A percentile compares a stretch with the other conserved stretches of the same genome.
Evolutionary conservation across 1,140 invertebrate genomes (phyloP).

Genomic region (Copidosoma floridanum): DNA sequence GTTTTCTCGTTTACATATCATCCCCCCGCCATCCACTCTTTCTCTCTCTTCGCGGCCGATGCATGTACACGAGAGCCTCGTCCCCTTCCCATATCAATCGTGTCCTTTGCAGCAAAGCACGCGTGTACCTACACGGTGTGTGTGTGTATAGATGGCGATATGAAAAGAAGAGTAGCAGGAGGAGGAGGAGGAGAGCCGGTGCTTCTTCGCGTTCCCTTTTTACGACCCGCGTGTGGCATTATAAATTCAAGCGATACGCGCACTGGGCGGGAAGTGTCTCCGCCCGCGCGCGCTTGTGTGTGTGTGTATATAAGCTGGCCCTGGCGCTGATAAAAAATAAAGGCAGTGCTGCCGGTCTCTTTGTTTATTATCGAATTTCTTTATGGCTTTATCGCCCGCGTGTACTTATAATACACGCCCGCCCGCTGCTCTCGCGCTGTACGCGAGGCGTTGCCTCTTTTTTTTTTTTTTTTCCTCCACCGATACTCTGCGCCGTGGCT

Average conservation of each 20-base stretch:
- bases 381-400: conserved; percentile 52
- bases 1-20: conserved; percentile 36
- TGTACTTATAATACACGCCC: too few species aligned
- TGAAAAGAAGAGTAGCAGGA: neutral
- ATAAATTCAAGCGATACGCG: conserved; percentile 46
- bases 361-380: conserved; percentile 57
- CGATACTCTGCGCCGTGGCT: too few species aligned
- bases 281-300: conserved; percentile 23
- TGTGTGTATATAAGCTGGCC: conserved; percentile 33
- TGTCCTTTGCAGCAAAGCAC: conserved; percentile 1
- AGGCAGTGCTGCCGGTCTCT: conserved; percentile 32
- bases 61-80: too few species aligned
- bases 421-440: conserved; percentile 16
- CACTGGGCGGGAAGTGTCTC: too few species aligned
- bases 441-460: neutral
- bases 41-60: neutral
- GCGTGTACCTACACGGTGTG: neutral
- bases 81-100: neutral
- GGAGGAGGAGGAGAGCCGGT: conserved; percentile 15
- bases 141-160: neutral
- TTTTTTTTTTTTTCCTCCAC: neutral
- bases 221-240: conserved; percentile 39
- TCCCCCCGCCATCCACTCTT: neutral
- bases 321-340: conserved; percentile 38
- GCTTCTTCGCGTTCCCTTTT: conserved; percentile 36